Percentiles rank a stretch among this genome's conserved stretches.
Evolutionary conservation across 2,888 invertebrate genomes (phyloP).

Genomic region (Ctena decussata): DNA sequence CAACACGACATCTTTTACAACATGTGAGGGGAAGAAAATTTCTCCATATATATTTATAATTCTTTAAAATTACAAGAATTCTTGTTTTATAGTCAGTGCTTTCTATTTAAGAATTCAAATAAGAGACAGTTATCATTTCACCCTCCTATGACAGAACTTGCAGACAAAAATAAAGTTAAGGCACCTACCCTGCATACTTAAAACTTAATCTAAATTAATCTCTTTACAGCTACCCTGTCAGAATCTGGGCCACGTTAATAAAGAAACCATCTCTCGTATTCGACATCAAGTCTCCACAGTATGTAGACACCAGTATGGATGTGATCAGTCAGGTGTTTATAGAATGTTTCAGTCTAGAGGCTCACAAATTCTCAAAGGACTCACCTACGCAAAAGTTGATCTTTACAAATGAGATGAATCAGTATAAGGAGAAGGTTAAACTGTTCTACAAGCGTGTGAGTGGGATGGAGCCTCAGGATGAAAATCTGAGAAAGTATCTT

Average conservation of each 20-base stretch:
- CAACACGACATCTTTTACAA: too few species aligned
- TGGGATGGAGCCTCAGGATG: slow-evolving; percentile 6
- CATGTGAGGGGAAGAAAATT: too few species aligned
- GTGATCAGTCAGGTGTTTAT: slow-evolving; percentile 68
- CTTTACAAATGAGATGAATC: slow-evolving; percentile 52
- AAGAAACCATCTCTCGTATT: slow-evolving; percentile 64
- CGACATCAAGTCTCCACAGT: slow-evolving; percentile 60
- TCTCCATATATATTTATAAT: too few species aligned
- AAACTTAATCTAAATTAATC: too few species aligned
- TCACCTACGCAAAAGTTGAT: slow-evolving; percentile 54
- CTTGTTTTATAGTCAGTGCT: too few species aligned
- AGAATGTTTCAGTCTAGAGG: slow-evolving; percentile 58
- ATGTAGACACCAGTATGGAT: slow-evolving; percentile 65
- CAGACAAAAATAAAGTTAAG: too few species aligned
- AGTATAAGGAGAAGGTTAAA: slow-evolving; percentile 48
- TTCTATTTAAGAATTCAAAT: too few species aligned
- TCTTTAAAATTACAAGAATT: too few species aligned
- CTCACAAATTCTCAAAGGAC: slow-evolving; percentile 48
- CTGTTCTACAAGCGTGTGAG: slow-evolving; percentile 50
- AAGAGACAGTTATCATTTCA: too few species aligned
- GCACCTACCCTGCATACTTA: too few species aligned
- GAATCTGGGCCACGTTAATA: slow-evolving; percentile 65
- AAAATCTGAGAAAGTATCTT: slow-evolving; percentile 34
- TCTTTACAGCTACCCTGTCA: slow-evolving; percentile 63
- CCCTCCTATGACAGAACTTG: too few species aligned